Base-by-base conservation (phyloP, 2,888 invertebrate species). In the Slavum lentiscoides region DNA sequence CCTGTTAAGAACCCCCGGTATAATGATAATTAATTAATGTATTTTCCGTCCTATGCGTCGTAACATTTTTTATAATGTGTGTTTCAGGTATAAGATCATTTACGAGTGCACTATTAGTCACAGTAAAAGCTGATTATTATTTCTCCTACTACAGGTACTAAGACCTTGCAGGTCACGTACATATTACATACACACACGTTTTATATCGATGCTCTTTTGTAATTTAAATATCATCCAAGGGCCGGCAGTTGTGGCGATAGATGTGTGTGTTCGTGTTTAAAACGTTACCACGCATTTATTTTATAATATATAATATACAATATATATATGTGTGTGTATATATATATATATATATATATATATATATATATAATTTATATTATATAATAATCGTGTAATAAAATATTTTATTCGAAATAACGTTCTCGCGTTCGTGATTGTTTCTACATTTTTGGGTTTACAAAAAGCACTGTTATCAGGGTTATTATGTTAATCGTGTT, bases 1-100 rank as follows among this genome's bases (percentile, higher is more conserved):
- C 49, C 1, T 0, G 49, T 49, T 11, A 13, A 49, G 7, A 49
- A 49, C 49, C 39, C 11, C 39, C 11, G 53, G 49, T 43, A 49
- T 61, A 62, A 77, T 70, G 62, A 70, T 69, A 70, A 77, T 77
- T 70, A 70, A 77, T 39, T n/a, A n/a, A n/a, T 69, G 77, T 17
- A 55, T 69, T 69, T 62, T 68, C 49, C 8, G 13, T 4, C 37
- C 21, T 9, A 15, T 70, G 70, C 21, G 53, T 61, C n/a, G n/a
- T n/a, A n/a, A n/a, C n/a, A n/a, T n/a, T n/a, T n/a, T n/a, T n/a
- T n/a, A n/a, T 62, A 70, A 55, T 62, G 7, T 55, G 62, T 62
- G 55, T 62, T 69, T 37, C 39, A 64, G 69, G 69, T 77, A 49
- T 49, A 69, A 77, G 77, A 53, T 69, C 62, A 62, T 77, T 70